Evolutionary conservation across 2,888 invertebrate genomes (phyloP).

Genomic region (Neoaliturus tenellus): DNA sequence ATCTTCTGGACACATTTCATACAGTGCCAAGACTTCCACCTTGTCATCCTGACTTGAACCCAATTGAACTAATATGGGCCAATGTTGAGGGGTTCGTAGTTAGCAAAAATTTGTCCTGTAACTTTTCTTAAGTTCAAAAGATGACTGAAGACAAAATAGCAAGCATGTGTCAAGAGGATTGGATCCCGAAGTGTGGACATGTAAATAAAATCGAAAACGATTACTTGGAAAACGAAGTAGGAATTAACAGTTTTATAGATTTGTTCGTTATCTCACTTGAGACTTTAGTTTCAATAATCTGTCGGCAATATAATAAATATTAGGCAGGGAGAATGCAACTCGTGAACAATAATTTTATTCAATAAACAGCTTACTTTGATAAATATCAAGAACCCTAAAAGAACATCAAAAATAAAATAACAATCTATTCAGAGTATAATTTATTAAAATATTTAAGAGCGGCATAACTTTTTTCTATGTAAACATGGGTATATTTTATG

Average conservation of each 20-base stretch:
- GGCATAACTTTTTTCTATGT: too few relatives aligned
- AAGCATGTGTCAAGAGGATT: conserved; percentile 10
- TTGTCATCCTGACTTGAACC: conserved; percentile 56
- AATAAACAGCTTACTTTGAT: too few relatives aligned
- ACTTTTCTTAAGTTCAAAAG: conserved; percentile 13
- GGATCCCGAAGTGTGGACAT: conserved; percentile 20
- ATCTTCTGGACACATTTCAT: conserved; percentile 20
- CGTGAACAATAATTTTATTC: too few relatives aligned
- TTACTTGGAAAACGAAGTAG: not conserved
- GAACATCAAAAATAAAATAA: too few relatives aligned
- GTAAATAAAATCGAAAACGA: conserved; percentile 7
- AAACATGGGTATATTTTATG: too few relatives aligned
- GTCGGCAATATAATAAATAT: too few relatives aligned
- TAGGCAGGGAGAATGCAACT: too few relatives aligned
- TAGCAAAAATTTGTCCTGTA: not conserved
- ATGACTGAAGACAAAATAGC: conserved; percentile 30
- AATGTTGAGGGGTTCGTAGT: conserved; percentile 58
- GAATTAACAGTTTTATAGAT: conserved; percentile 17
- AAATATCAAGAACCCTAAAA: too few relatives aligned
- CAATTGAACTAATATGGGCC: conserved; percentile 62
- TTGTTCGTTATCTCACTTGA: not conserved
- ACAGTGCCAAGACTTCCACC: conserved; percentile 41
- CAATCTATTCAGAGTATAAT: too few relatives aligned
- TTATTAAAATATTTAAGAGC: too few relatives aligned
- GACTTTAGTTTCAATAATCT: too few relatives aligned